Conservation (phyloP, 2,797 vertebrate genomes). For the Neostethus bicornis region DNA sequence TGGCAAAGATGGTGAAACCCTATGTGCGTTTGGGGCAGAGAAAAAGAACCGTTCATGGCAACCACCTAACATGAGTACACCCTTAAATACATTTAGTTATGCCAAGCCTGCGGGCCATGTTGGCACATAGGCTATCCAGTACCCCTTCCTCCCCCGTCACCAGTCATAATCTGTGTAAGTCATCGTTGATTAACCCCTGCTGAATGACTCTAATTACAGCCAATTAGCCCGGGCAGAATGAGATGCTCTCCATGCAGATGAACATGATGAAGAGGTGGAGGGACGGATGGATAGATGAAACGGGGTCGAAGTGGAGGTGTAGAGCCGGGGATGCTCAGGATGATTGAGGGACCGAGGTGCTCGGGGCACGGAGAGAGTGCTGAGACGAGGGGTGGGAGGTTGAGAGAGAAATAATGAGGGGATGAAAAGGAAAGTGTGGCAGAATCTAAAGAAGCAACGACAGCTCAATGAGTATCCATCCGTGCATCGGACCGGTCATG, state of each 20-base stretch:
- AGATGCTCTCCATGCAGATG: slow-evolving; percentile 70
- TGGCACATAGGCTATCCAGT: slow-evolving; percentile 47
- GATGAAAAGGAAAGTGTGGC: slow-evolving; percentile 47
- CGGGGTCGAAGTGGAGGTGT: slow-evolving; percentile 52
- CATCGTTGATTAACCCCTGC: slow-evolving; percentile 86
- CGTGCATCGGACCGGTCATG: slow-evolving; percentile 17
- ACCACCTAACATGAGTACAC: slow-evolving; percentile 8
- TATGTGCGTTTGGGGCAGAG: too few relatives aligned
- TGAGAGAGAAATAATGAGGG: slow-evolving; percentile 61
- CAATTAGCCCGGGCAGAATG: slow-evolving; percentile 84
- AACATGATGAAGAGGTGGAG: slow-evolving; percentile 44
- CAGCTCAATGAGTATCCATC: slow-evolving; percentile 27
- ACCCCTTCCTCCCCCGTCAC: slow-evolving; percentile 52
- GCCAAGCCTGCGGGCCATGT: slow-evolving; percentile 30
- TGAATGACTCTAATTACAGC: slow-evolving; percentile 91
- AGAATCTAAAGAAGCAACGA: slow-evolving; percentile 40
- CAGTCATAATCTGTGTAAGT: slow-evolving; percentile 71
- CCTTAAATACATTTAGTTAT: slow-evolving; percentile 40
- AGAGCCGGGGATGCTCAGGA: slow-evolving; percentile 39
- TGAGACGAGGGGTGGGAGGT: slow-evolving; percentile 30
- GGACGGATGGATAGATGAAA: slow-evolving; percentile 42
- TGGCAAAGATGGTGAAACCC: too few relatives aligned
- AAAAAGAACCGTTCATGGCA: too few relatives aligned
- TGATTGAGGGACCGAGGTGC: slow-evolving; percentile 54
- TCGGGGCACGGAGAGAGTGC: slow-evolving; percentile 42